A percentile compares a stretch with the other conserved stretches of the same genome.
phyloP scores from a whole-genome alignment of 2,113 vertebrate species.

The Chaetodon auriga region DNA sequence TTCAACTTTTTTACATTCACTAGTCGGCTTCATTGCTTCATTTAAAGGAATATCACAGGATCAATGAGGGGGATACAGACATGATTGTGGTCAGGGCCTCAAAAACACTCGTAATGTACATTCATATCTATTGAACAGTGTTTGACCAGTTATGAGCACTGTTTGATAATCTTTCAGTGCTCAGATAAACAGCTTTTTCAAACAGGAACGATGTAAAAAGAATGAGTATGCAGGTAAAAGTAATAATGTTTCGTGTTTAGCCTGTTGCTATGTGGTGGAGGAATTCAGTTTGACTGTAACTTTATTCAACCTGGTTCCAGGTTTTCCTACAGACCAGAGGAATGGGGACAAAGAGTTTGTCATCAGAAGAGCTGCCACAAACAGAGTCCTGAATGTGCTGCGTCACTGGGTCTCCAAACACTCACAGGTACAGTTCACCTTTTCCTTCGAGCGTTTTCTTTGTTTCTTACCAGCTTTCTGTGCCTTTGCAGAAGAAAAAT shows the following conservation, averaged over 20 bases:
- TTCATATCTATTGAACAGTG: too few relatives aligned
- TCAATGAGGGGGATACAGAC: not conserved
- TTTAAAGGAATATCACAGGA: not conserved
- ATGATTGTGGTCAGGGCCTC: not conserved
- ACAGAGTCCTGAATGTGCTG: conserved; percentile 95
- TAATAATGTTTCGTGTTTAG: not conserved
- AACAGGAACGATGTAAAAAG: not conserved
- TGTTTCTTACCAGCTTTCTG: not conserved
- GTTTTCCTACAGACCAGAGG: conserved; percentile 94
- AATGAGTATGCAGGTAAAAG: not conserved
- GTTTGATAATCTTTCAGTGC: too few relatives aligned
- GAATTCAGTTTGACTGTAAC: not conserved
- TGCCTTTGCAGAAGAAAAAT: not conserved
- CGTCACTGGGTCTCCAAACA: conserved; percentile 99
- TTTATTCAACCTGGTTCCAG: conserved; percentile 72
- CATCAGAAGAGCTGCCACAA: conserved; percentile 95
- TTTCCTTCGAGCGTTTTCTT: not conserved
- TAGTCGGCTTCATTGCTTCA: too few relatives aligned
- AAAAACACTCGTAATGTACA: not conserved
- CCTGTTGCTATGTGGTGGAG: too few relatives aligned
- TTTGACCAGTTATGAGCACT: too few relatives aligned
- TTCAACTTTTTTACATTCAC: not conserved
- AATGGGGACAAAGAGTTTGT: conserved; percentile 98
- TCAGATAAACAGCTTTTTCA: not conserved
- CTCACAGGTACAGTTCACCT: conserved; percentile 87